Evolutionary conservation across 1,140 invertebrate genomes (phyloP).

Genomic region (Lepidurus apus): DNA sequence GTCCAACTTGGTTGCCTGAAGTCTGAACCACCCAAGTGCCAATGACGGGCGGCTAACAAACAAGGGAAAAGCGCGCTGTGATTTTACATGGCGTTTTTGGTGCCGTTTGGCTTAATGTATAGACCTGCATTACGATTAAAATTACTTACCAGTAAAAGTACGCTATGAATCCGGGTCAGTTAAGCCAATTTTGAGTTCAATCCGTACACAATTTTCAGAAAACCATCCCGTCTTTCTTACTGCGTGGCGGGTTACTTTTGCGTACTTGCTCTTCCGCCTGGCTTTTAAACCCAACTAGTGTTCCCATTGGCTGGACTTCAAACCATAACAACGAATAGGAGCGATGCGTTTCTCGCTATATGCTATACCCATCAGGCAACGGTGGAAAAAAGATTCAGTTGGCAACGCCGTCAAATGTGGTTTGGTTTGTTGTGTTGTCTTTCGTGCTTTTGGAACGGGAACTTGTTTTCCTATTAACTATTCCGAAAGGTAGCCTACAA

Average conservation of each 20-base stretch:
- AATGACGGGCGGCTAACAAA: background rate
- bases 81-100: background rate
- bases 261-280: background rate
- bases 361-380: background rate
- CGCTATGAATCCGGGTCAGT: background rate
- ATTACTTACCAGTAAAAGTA: background rate
- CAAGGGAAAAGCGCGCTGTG: slow-evolving; percentile 20
- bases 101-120: background rate
- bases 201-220: background rate
- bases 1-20: background rate
- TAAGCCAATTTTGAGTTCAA: background rate
- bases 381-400: background rate
- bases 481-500: no score
- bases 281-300: background rate
- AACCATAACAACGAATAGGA: background rate
- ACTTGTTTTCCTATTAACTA: no score
- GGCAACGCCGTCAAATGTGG: background rate
- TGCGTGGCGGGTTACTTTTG: slow-evolving; percentile 5
- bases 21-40: slow-evolving; percentile 6
- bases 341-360: background rate
- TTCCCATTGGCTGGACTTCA: slow-evolving; percentile 4
- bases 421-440: background rate
- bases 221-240: background rate
- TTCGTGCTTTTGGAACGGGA: background rate
- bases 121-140: background rate